Percentiles rank a stretch among this genome's conserved stretches.
phyloP scores from a whole-genome alignment of 2,888 invertebrate species.

The Clanis bilineata region DNA sequence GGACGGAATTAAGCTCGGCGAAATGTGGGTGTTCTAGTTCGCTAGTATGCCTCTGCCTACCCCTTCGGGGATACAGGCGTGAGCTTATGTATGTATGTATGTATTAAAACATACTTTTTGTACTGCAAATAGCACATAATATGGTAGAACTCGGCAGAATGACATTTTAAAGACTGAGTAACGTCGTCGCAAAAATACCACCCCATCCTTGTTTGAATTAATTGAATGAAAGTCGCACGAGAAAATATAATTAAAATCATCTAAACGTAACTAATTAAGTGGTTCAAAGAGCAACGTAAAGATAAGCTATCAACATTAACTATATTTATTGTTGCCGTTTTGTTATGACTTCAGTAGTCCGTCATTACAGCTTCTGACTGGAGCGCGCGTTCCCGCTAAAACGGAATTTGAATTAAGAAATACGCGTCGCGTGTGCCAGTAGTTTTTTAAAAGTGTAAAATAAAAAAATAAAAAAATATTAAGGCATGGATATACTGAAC shows the following conservation, averaged over 20 bases:
- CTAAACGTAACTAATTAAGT: background rate
- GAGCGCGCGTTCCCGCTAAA: constrained; percentile 1
- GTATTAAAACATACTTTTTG: no score
- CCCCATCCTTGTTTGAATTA: background rate
- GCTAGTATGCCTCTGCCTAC: no score
- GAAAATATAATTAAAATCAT: background rate
- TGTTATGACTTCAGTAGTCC: constrained; percentile 11
- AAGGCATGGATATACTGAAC: constrained; percentile 16
- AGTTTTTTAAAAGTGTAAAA: background rate
- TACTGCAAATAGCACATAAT: no score
- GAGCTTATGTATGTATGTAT: no score
- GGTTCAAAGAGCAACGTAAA: constrained; percentile 18
- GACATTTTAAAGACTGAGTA: no score
- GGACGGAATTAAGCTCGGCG: no score
- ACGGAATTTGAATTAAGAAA: background rate
- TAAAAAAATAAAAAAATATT: background rate
- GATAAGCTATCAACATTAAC: constrained; percentile 15
- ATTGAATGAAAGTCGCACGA: background rate
- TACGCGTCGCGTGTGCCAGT: constrained; percentile 1
- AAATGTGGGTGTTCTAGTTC: no score
- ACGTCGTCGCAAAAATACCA: background rate
- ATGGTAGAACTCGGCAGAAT: no score
- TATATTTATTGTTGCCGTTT: constrained; percentile 18
- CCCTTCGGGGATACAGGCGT: no score
- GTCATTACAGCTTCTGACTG: background rate